Evolutionary conservation across 2,888 invertebrate genomes (phyloP).

Genomic region (Epinotia ramella): DNA sequence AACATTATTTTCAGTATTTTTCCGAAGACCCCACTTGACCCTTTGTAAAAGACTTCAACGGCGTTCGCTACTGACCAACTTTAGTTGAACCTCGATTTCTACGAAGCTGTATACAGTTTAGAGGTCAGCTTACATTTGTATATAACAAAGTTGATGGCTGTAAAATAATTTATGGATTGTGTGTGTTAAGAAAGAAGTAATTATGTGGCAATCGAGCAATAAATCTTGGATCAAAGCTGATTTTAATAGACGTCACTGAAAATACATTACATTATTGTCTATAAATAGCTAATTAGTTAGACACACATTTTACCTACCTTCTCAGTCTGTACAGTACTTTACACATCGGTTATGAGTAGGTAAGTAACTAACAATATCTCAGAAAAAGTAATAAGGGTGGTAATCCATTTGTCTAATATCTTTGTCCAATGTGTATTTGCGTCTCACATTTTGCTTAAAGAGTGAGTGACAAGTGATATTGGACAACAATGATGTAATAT

Average conservation of each 20-base stretch:
- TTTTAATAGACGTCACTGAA: conserved; percentile 23
- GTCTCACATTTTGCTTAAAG: too few species aligned
- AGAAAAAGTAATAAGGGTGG: too few species aligned
- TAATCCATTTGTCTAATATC: too few species aligned
- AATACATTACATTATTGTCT: not conserved
- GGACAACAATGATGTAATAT: too few species aligned
- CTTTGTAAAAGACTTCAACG: conserved; percentile 45
- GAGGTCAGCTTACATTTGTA: not conserved
- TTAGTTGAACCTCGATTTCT: conserved; percentile 1
- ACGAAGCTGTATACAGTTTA: not conserved
- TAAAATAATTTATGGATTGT: conserved; percentile 22
- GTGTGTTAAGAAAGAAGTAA: conserved; percentile 8
- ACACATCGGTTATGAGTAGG: too few species aligned
- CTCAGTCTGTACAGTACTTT: too few species aligned
- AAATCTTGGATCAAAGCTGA: conserved; percentile 20
- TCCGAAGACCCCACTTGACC: conserved; percentile 48
- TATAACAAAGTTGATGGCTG: conserved; percentile 14
- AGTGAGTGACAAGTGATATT: too few species aligned
- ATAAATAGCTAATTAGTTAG: not conserved
- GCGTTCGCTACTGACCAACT: not conserved
- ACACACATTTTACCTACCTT: too few species aligned
- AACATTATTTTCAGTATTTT: conserved; percentile 47
- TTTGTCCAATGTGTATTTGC: too few species aligned
- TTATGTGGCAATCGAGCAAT: conserved; percentile 30
- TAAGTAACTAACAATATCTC: too few species aligned